Percentiles rank a stretch among this genome's conserved stretches.
Conservation (phyloP, 2,113 vertebrate species). For the Erythrolamprus reginae region DNA sequence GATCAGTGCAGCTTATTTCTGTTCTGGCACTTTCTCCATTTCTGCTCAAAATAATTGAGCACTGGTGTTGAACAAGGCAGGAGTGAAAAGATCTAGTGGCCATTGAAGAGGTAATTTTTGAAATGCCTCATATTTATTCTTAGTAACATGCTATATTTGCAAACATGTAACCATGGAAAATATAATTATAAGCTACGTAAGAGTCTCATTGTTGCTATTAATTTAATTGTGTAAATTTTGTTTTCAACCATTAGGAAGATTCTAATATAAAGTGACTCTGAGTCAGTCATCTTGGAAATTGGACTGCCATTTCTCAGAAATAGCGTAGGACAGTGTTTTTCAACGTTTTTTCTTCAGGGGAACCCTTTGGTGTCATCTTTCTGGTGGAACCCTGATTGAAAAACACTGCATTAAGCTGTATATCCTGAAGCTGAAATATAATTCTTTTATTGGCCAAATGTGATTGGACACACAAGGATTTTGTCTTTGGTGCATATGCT, state of each 20-base stretch:
- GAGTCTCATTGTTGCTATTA: not conserved
- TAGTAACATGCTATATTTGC: not conserved
- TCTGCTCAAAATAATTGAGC: not conserved
- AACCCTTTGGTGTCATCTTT: too few relatives aligned
- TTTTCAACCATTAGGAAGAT: not conserved
- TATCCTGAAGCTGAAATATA: too few relatives aligned
- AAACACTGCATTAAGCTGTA: too few relatives aligned
- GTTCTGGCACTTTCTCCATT: not conserved
- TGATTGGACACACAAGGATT: too few relatives aligned
- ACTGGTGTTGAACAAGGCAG: not conserved
- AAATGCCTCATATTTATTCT: not conserved
- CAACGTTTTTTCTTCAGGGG: too few relatives aligned
- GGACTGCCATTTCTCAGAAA: too few relatives aligned
- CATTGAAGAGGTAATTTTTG: not conserved
- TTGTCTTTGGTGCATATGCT: too few relatives aligned
- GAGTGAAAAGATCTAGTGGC: not conserved
- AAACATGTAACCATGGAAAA: not conserved
- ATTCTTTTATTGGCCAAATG: too few relatives aligned
- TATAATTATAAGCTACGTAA: not conserved
- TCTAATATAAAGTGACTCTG: not conserved
- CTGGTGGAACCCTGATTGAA: too few relatives aligned
- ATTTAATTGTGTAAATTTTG: not conserved
- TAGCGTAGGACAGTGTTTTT: too few relatives aligned
- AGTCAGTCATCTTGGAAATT: not conserved
- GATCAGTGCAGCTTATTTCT: not conserved